Base-by-base conservation (phyloP, 2,888 invertebrate species). In the Arctia plantaginis region DNA sequence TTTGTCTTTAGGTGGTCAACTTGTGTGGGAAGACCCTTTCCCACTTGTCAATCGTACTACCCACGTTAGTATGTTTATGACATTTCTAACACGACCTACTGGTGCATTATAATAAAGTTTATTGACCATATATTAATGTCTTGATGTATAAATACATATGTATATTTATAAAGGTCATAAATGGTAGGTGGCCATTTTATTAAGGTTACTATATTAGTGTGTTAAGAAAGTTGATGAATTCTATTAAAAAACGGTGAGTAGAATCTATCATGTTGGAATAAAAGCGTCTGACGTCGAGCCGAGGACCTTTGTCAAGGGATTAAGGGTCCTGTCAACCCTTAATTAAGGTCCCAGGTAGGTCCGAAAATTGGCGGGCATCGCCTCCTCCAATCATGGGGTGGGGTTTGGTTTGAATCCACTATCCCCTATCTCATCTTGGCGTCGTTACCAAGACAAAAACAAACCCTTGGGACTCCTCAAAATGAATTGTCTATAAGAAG, bases 101-200 rank as follows among this genome's bases (percentile, higher is more conserved):
- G 79, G 77, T 77, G 67, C 47, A 33, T 55, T 71, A 75, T 81
- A 78, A 82, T 83, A 39, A 66, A 76, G 72, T 83, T 83, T 83
- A 83, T 82, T 83, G 79, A 67, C 20, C 67, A 72, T 83, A 83
- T 76, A 76, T 83, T 79, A 80, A 75, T 64, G 72, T 83, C 69
- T 73, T 33, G 74, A 73, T 72, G 33, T 79, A 72, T 81, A 77
- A 74, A 80, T 76, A 55, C n/a, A 79, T 77, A 77, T 74, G 78
- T 76, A 67, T 30, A 62, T 83, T 77, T 80, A 77, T 77, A 77
- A 77, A 78, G 66, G 74, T 76, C 76, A 74, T 80, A 82, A 62
- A 81, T 78, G 67, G 72, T 47, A 33, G 35, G 41, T 41, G 27
- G 27, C n/a, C 41, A 41, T 23, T n/a, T 13, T 41, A 23, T 41